phyloP scores from a whole-genome alignment of 2,797 vertebrate genomes.

The Antrozous pallidus region DNA sequence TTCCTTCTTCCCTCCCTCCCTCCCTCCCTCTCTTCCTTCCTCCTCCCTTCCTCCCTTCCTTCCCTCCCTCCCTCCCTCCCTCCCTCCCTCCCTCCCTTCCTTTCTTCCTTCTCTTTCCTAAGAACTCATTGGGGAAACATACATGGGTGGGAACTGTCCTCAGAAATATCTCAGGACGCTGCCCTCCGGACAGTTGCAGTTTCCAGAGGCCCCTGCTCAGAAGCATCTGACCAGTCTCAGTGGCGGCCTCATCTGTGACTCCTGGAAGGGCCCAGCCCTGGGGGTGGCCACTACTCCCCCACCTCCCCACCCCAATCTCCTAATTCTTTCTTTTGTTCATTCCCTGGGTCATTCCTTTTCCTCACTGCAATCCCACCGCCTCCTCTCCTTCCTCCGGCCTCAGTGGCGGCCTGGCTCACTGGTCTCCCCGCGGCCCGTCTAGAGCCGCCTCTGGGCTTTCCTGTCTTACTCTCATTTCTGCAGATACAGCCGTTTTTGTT shows the following conservation, averaged over 20 bases:
- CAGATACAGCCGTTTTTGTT: neutral
- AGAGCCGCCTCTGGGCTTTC: too few relatives aligned
- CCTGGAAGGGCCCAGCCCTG: slow-evolving; percentile 71
- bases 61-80: too few relatives aligned
- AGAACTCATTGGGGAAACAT: slow-evolving; percentile 64
- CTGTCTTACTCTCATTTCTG: neutral
- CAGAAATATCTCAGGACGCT: slow-evolving; percentile 86
- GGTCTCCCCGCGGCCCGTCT: neutral
- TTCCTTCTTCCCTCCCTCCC: too few relatives aligned
- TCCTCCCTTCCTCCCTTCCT: too few relatives aligned
- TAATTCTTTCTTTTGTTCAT: neutral
- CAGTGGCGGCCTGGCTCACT: neutral
- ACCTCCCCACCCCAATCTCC: neutral
- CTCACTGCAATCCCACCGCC: neutral
- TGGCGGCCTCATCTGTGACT: slow-evolving; percentile 87
- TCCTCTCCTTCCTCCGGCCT: neutral
- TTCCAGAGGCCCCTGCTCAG: slow-evolving; percentile 86
- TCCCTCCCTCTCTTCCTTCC: too few relatives aligned
- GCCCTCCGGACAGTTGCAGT: slow-evolving; percentile 86
- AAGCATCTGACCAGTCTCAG: slow-evolving; percentile 89
- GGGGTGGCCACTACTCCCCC: neutral
- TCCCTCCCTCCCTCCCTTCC: too few relatives aligned
- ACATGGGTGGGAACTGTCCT: slow-evolving; percentile 54
- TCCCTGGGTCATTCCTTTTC: neutral
- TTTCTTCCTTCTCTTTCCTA: neutral